These are phyloP conservation scores for Cromileptes altivelis DNA, from an alignment of 2,113 vertebrate species.

Conservation along the genomic window DNA sequence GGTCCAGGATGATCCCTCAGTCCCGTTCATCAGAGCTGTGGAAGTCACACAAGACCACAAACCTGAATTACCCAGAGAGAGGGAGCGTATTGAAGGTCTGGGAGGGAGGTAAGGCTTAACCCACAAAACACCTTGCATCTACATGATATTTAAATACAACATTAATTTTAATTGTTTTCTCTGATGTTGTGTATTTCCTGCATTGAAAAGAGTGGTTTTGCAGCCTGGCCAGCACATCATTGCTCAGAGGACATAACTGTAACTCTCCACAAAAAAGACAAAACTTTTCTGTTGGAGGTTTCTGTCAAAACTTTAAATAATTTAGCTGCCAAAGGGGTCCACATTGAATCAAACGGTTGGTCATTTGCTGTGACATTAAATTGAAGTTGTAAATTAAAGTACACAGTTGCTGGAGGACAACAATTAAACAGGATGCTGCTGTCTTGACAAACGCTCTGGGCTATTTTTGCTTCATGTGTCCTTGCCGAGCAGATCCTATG, in stretches of 20 bases:
- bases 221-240: neutral
- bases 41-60: conserved; percentile 98
- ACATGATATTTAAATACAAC: neutral
- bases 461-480: too few relatives aligned
- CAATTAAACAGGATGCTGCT: too few relatives aligned
- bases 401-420: neutral
- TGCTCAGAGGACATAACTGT: neutral
- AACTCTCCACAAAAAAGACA: neutral
- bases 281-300: neutral
- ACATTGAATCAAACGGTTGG: neutral
- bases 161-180: neutral
- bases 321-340: neutral
- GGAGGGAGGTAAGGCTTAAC: conserved; percentile 90
- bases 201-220: neutral
- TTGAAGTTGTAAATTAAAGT: neutral
- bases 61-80: conserved; percentile 94
- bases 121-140: neutral
- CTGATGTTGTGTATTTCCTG: neutral
- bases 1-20: conserved; percentile 90
- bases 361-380: neutral
- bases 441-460: too few relatives aligned
- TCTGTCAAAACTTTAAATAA: neutral
- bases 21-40: conserved; percentile 90
- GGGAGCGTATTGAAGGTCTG: conserved; percentile 95
- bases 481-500: too few relatives aligned